Base-by-base conservation (phyloP, 2,888 invertebrate species). In the Apocheima hispidaria region DNA sequence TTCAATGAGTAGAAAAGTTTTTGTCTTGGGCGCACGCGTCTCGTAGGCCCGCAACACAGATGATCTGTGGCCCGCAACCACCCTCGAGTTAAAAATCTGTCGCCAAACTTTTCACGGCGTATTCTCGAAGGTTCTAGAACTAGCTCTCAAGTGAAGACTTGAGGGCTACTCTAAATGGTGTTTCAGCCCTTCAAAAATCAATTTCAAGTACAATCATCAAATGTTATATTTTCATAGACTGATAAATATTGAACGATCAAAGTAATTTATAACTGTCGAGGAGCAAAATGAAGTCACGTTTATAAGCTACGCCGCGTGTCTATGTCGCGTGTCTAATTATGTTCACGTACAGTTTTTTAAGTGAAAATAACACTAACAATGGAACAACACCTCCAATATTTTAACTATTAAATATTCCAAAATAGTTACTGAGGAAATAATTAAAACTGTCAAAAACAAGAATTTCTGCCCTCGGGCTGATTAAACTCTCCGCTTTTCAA, bases 401-500 rank as follows among this genome's bases (percentile, higher is more conserved):
- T 62, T 44, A 64, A 66, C 65, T 62, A 69, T 53, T 65, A 65
- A 69, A 59, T 62, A 61, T 67, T 67, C 55, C 40, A 14, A 35
- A n/a, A 51, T 60, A 67, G 56, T 65, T 64, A 54, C 59, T 50
- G 57, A 38, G 59, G 16, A 59, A 63, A 53, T 66, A 65, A 69
- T 59, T 67, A 51, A 61, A 65, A 54, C 61, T 63, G 66, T 63
- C 69, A 67, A 65, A 65, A 67, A 64, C 67, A 64, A 41, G 51
- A 58, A 41, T 60, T 52, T 36, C 30, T 43, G 28, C 43, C 30
- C 20, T 20, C 41, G 4, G 55, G 51, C 21, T 41, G 44, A 35
- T 46, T 50, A 46, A 55, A 30, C 20, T 51, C 53, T 60, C 59
- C 58, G 35, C 30, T 49, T 61, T 57, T 61, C 12, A 28, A 52